phyloP scores from a whole-genome alignment of 2,797 vertebrate species.

The Melanotaenia boesemani region DNA sequence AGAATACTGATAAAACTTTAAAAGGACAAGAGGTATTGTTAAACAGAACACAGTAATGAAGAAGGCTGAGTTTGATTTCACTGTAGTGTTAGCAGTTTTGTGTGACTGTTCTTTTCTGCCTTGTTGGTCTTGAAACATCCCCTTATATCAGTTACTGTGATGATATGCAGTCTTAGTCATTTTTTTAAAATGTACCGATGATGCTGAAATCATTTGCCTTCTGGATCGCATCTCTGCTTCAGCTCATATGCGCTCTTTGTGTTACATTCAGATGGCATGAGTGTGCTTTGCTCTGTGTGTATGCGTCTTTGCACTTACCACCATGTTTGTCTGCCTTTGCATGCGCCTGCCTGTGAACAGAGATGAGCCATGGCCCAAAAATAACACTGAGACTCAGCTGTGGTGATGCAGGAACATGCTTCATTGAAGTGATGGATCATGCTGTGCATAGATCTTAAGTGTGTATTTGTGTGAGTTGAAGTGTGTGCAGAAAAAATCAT shows the following conservation, averaged over 20 bases:
- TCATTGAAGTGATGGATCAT: conserved; percentile 68
- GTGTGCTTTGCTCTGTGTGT: not conserved
- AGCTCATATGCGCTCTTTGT: not conserved
- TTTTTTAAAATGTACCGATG: not conserved
- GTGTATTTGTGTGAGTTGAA: conserved; percentile 43
- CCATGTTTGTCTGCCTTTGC: conserved; percentile 45
- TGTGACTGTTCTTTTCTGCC: conserved; percentile 14
- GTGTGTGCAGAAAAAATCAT: conserved; percentile 4
- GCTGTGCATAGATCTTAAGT: conserved; percentile 63
- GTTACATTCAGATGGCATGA: conserved; percentile 9
- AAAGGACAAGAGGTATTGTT: conserved; percentile 63
- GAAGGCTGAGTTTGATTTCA: conserved; percentile 43
- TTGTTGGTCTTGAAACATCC: conserved; percentile 14
- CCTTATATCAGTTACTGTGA: not conserved
- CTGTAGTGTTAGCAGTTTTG: conserved; percentile 25
- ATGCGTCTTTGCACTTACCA: conserved; percentile 15
- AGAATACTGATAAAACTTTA: conserved; percentile 78
- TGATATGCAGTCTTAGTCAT: not conserved
- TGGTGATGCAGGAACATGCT: conserved; percentile 68
- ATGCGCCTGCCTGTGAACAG: conserved; percentile 68
- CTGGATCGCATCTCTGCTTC: conserved; percentile 19
- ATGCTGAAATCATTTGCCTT: not conserved
- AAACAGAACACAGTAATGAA: conserved; percentile 47
- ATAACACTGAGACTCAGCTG: conserved; percentile 75
- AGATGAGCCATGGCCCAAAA: conserved; percentile 76